Evolutionary conservation across 2,797 vertebrate species (phyloP), one percentile per base, ranked within the genome.

Genomic region (Nothura maculosa): DNA sequence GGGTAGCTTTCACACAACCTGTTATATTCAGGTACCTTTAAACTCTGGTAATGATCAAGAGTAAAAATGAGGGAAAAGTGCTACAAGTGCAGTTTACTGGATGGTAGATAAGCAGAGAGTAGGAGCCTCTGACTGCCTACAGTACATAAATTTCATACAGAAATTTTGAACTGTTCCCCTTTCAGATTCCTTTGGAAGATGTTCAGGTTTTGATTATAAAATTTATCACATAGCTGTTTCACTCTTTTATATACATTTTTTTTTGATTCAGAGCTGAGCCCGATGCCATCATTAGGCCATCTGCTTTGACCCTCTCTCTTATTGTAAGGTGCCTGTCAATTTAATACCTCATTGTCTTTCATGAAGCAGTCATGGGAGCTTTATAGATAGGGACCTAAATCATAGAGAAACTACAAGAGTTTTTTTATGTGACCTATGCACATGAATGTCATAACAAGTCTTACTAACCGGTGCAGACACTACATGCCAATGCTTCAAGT

Each of bases 21-120:
- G 76, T 90, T 92, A 76, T 92, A 70, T 87, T 93, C 82, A 30
- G 34, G 55, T 76, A 93, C 92, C 94, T 95, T 89, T 92, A 95
- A 93, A 94, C 69, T 40, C 57, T 69, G 62, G 57, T 58, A 79
- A 67, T 90, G 85, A 95, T 30, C 73, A 62, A 36, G 17, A 83
- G 19, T 68, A 34, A 89, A 92, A 62, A 90, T 82, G 16, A 27
- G 8, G 25, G 10, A 25, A 38, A 83, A 83, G n/a, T 67, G 64
- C 34, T 48, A 17, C n/a, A 34, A 36, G 45, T 34, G 45, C 45
- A 22, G 48, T 48, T 70, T 85, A 45, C 43, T 82, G 27, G 40
- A 24, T 74, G 54, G 57, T 30, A 89, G 21, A 36, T 63, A 80
- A 82, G 63, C 3, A 45, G 43, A 32, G 64, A 84, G 86, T 45